Percentiles rank a stretch among this genome's conserved stretches.
These are phyloP conservation scores for Alitta virens DNA, from an alignment of 2,888 invertebrate genomes.

Conservation along the genomic window DNA sequence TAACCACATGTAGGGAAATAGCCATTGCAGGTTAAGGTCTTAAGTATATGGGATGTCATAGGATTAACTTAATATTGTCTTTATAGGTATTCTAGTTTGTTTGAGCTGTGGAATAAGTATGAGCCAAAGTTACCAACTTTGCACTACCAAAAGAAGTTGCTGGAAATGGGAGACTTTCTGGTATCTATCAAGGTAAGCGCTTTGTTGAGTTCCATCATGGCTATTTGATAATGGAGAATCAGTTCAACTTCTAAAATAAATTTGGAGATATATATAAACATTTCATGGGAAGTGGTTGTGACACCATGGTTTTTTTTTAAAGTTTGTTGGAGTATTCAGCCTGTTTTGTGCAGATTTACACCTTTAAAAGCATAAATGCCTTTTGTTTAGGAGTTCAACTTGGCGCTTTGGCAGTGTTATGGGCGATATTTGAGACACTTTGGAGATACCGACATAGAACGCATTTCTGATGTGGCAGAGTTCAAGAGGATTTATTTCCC, in stretches of 20 bases:
- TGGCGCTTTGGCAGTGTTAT: conserved; percentile 55
- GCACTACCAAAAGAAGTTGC: conserved; percentile 47
- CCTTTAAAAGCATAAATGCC: background rate
- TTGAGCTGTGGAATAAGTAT: conserved; percentile 56
- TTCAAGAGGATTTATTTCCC: conserved; percentile 50
- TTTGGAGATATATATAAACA: background rate
- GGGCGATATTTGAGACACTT: conserved; percentile 50
- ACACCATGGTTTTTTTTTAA: background rate
- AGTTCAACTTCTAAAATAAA: background rate
- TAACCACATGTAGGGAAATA: no score
- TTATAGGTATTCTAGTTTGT: conserved; percentile 48
- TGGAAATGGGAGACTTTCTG: conserved; percentile 54
- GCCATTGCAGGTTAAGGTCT: no score
- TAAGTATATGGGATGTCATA: no score
- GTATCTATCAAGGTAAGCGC: conserved; percentile 43
- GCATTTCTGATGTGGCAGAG: conserved; percentile 45
- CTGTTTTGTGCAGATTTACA: background rate
- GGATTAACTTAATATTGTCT: background rate
- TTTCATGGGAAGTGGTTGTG: background rate
- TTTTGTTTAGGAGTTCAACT: conserved; percentile 44
- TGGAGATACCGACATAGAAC: conserved; percentile 45
- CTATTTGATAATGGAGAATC: background rate
- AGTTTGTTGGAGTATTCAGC: background rate
- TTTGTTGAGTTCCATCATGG: no score
- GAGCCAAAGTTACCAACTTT: conserved; percentile 46